A percentile compares a stretch with the other conserved stretches of the same genome.
phyloP scores from a whole-genome alignment of 2,888 invertebrate genomes.

The Idaea biselata region DNA sequence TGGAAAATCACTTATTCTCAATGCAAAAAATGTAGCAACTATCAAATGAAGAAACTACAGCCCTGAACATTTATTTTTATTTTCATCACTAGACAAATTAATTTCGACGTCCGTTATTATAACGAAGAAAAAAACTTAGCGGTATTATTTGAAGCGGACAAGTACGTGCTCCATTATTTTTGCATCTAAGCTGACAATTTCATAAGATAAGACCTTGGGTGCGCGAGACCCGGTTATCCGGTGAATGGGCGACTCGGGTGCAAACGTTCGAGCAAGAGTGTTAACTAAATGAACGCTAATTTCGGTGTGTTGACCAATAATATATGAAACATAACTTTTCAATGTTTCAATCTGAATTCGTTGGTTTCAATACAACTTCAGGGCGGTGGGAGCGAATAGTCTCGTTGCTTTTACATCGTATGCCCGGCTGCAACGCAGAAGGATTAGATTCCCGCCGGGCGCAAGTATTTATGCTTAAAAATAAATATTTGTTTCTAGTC shows the following conservation, averaged over 20 bases:
- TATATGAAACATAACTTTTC: not conserved
- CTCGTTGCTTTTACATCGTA: too few relatives aligned
- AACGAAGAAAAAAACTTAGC: constrained; percentile 39
- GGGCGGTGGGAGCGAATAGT: not conserved
- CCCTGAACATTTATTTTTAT: not conserved
- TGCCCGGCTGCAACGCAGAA: too few relatives aligned
- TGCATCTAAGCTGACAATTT: constrained; percentile 56
- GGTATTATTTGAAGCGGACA: constrained; percentile 34
- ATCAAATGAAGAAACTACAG: not conserved
- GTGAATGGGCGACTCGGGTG: constrained; percentile 15
- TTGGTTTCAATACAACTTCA: not conserved
- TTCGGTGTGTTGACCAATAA: not conserved
- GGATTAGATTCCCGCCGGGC: too few relatives aligned
- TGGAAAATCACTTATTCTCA: constrained; percentile 1
- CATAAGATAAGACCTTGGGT: constrained; percentile 35
- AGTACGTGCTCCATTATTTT: constrained; percentile 61
- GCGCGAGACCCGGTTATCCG: constrained; percentile 14
- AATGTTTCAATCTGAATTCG: not conserved
- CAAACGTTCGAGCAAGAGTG: not conserved
- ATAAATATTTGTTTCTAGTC: too few relatives aligned
- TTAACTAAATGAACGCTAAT: not conserved
- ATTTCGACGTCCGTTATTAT: constrained; percentile 32
- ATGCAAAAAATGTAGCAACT: constrained; percentile 4
- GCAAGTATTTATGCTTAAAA: too few relatives aligned
- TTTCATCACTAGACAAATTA: constrained; percentile 17